These are phyloP conservation scores for Austrolebias charrua DNA, from an alignment of 2,797 vertebrate genomes.

Conservation along the genomic window DNA sequence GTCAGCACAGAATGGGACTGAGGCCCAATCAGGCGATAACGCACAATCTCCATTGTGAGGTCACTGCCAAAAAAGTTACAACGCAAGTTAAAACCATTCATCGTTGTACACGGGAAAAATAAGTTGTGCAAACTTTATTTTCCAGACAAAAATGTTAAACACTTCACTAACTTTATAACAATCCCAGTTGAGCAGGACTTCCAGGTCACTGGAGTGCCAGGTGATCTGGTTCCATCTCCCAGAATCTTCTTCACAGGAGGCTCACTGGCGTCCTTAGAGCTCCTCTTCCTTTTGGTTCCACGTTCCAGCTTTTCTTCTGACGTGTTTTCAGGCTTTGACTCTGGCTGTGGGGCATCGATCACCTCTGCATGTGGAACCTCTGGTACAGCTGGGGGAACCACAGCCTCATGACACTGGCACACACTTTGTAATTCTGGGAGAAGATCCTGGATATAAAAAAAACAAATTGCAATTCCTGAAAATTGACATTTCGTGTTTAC, in stretches of 20 bases:
- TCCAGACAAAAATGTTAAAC: not conserved
- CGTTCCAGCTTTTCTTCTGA: slow-evolving; percentile 10
- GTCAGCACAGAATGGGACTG: slow-evolving; percentile 85
- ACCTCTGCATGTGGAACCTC: slow-evolving; percentile 29
- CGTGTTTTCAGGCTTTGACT: slow-evolving; percentile 24
- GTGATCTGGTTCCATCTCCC: slow-evolving; percentile 87
- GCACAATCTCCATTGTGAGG: slow-evolving; percentile 92
- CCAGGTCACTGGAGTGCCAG: slow-evolving; percentile 81
- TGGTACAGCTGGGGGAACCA: slow-evolving; percentile 44
- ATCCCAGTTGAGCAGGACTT: slow-evolving; percentile 77
- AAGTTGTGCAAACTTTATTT: not conserved
- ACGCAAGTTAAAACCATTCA: no score
- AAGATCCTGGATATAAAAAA: slow-evolving; percentile 79
- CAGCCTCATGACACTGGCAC: slow-evolving; percentile 84
- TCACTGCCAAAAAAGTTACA: slow-evolving; percentile 79
- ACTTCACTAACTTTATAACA: slow-evolving; percentile 78
- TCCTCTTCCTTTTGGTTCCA: slow-evolving; percentile 84
- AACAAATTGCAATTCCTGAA: not conserved
- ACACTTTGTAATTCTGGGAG: slow-evolving; percentile 84
- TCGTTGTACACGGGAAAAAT: not conserved
- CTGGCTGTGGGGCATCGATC: slow-evolving; percentile 1
- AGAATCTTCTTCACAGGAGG: slow-evolving; percentile 86
- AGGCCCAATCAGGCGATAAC: slow-evolving; percentile 91
- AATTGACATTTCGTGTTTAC: not conserved
- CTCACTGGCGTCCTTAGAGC: slow-evolving; percentile 55